phyloP scores from a whole-genome alignment of 2,113 vertebrate species.

The Nicator chloris region DNA sequence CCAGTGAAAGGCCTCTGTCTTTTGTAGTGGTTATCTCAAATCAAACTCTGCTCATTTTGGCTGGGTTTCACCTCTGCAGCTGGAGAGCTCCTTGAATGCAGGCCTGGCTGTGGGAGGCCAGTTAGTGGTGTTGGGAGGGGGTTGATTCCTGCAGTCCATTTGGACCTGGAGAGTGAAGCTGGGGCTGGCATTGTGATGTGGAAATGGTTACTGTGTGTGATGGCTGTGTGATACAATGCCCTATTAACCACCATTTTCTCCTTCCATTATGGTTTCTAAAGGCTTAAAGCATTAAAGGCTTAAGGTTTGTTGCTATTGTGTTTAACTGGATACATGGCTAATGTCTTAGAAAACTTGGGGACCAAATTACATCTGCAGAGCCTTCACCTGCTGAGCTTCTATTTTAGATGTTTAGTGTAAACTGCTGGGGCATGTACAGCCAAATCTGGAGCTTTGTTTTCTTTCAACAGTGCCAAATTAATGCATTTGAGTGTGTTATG shows the following conservation, averaged over 20 bases:
- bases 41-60: not conserved
- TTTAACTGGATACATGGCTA: not conserved
- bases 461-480: not conserved
- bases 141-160: not conserved
- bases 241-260: not conserved
- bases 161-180: fast-evolving
- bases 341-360: not conserved
- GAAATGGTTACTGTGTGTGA: not conserved
- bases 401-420: not conserved
- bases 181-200: fast-evolving
- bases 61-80: not conserved
- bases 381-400: not conserved
- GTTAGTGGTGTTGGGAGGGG: not conserved
- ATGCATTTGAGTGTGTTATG: not conserved
- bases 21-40: not conserved
- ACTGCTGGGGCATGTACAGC: not conserved
- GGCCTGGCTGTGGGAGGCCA: not conserved
- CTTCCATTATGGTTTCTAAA: not conserved
- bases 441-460: not conserved
- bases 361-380: not conserved
- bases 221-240: not conserved
- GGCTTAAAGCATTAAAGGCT: not conserved
- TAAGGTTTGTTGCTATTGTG: not conserved
- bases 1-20: not conserved
- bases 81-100: not conserved